Percentiles rank a stretch among this genome's conserved stretches.
Conservation (phyloP, 2,113 vertebrate genomes). For the Suricata suricatta region DNA sequence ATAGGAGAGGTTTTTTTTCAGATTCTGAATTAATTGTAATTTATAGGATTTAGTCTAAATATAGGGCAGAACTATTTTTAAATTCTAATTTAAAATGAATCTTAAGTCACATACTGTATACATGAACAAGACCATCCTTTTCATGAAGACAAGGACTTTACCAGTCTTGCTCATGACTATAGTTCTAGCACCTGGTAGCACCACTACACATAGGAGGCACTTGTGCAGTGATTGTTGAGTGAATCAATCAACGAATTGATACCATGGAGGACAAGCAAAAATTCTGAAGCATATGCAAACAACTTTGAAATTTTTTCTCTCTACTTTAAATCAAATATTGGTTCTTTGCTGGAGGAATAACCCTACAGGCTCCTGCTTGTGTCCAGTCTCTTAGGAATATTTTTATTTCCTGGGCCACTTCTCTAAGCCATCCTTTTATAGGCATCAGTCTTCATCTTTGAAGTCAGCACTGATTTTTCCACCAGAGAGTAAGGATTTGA, state of each 20-base stretch:
- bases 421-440: not conserved
- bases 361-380: not conserved
- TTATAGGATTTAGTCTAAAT: not conserved
- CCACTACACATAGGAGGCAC: not conserved
- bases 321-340: not conserved
- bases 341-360: not conserved
- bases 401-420: not conserved
- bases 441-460: not conserved
- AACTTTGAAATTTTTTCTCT: not conserved
- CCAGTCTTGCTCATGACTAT: not conserved
- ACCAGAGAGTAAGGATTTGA: not conserved
- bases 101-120: not conserved
- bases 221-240: not conserved
- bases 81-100: not conserved
- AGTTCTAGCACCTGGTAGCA: not conserved
- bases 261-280: not conserved
- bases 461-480: not conserved
- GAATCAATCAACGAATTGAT: not conserved
- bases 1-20: not conserved
- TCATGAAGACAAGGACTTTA: not conserved
- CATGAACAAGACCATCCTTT: not conserved
- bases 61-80: not conserved
- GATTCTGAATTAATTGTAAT: not conserved
- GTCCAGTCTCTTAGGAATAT: not conserved
- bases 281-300: not conserved